phyloP scores from a whole-genome alignment of 2,888 invertebrate species.

The Aelia acuminata region DNA sequence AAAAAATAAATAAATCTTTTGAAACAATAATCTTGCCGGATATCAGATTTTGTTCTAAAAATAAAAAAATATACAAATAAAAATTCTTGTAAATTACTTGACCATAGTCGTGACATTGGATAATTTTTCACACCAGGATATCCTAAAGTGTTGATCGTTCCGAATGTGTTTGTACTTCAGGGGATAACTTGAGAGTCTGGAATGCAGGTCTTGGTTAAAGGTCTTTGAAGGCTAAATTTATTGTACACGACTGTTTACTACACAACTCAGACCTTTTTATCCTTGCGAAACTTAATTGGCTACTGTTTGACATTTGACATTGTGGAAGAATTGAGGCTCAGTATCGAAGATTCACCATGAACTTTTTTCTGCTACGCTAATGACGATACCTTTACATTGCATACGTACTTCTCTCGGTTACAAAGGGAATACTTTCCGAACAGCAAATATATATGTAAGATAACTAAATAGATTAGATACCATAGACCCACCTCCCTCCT shows the following conservation, averaged over 20 bases:
- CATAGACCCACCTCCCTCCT: too few relatives aligned
- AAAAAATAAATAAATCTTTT: not conserved
- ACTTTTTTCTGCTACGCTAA: too few relatives aligned
- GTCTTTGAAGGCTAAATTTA: not conserved
- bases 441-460: too few relatives aligned
- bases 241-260: not conserved
- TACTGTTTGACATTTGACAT: not conserved
- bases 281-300: conserved; percentile 4
- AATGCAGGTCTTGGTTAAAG: not conserved
- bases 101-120: not conserved
- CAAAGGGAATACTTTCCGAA: too few relatives aligned
- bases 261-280: not conserved
- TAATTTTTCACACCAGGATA: not conserved
- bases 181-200: not conserved
- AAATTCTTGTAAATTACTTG: too few relatives aligned
- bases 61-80: too few relatives aligned
- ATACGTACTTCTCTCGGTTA: too few relatives aligned
- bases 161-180: not conserved
- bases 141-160: not conserved
- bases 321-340: not conserved
- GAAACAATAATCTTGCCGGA: not conserved
- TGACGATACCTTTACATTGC: too few relatives aligned
- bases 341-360: not conserved
- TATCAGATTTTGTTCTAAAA: too few relatives aligned
- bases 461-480: too few relatives aligned